These are phyloP conservation scores for Chamaedrilus cognettii DNA, from an alignment of 2,888 invertebrate species.

Conservation along the genomic window DNA sequence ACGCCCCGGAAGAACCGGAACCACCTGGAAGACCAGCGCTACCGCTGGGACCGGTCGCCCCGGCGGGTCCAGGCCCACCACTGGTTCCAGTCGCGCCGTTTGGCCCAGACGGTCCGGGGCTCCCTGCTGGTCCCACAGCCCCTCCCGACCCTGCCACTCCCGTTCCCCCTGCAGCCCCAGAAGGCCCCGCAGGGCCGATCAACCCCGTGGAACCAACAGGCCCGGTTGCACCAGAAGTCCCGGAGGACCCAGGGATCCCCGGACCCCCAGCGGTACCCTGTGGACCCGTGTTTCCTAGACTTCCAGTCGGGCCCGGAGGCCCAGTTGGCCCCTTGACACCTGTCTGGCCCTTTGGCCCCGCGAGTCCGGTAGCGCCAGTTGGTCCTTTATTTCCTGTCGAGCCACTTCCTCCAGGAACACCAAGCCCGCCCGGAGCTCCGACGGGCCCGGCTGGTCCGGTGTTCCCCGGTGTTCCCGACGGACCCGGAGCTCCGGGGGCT, in stretches of 20 bases:
- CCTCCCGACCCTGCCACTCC: constrained; percentile 43
- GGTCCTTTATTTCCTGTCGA: constrained; percentile 12
- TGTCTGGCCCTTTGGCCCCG: constrained; percentile 24
- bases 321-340: constrained; percentile 24
- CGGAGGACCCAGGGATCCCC: constrained; percentile 9
- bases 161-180: constrained; percentile 17
- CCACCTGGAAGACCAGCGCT: constrained; percentile 15
- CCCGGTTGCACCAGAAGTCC: constrained; percentile 21
- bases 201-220: constrained; percentile 57
- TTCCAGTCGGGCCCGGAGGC: constrained; percentile 27
- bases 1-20: constrained; percentile 25
- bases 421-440: background rate
- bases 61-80: constrained; percentile 8
- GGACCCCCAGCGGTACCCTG: constrained; percentile 13
- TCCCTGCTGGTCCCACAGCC: constrained; percentile 17
- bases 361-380: constrained; percentile 23
- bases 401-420: constrained; percentile 1
- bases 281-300: constrained; percentile 22
- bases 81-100: background rate
- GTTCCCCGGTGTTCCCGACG: background rate
- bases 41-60: constrained; percentile 16
- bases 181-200: constrained; percentile 52
- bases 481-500: constrained; percentile 9
- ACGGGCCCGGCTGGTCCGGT: constrained; percentile 15
- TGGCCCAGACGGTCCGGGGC: constrained; percentile 20